Percentiles rank a stretch among this genome's conserved stretches.
Conservation (phyloP, 2,888 invertebrate species). For the Drosophila mimica region DNA sequence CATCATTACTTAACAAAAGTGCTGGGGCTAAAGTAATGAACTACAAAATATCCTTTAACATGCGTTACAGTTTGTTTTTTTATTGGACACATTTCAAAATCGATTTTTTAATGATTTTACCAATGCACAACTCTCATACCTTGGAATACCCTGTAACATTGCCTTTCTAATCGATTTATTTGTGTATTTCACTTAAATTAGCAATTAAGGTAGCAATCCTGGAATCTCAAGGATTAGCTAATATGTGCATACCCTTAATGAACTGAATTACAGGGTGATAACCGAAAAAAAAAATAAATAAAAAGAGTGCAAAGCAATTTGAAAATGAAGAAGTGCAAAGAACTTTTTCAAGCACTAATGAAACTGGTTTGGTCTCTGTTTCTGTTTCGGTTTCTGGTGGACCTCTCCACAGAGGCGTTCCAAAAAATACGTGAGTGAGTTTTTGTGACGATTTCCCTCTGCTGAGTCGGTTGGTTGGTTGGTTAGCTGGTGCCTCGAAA, state of each 20-base stretch:
- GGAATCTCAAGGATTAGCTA: background rate
- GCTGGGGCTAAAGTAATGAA: background rate
- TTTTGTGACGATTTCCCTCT: slow-evolving; percentile 25
- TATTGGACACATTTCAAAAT: background rate
- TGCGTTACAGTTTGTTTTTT: background rate
- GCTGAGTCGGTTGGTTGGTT: slow-evolving; percentile 42
- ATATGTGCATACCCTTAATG: background rate
- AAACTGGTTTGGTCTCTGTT: slow-evolving; percentile 66
- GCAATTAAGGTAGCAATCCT: background rate
- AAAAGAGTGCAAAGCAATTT: slow-evolving; percentile 28
- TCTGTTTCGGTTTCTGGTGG: slow-evolving; percentile 22
- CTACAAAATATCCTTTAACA: background rate
- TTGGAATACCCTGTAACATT: background rate
- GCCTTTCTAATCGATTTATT: background rate
- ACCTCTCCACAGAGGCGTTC: background rate
- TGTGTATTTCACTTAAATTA: too few species aligned
- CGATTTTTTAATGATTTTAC: background rate
- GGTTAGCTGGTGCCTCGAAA: slow-evolving; percentile 57
- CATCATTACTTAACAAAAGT: background rate
- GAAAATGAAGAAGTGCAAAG: slow-evolving; percentile 73
- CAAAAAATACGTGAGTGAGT: slow-evolving; percentile 32
- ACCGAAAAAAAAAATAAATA: slow-evolving; percentile 6
- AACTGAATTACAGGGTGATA: slow-evolving; percentile 7
- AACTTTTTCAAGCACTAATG: slow-evolving; percentile 65
- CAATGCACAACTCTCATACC: background rate